Evolutionary conservation across 2,888 invertebrate genomes (phyloP).

Genomic region (Cerastis rubricosa): DNA sequence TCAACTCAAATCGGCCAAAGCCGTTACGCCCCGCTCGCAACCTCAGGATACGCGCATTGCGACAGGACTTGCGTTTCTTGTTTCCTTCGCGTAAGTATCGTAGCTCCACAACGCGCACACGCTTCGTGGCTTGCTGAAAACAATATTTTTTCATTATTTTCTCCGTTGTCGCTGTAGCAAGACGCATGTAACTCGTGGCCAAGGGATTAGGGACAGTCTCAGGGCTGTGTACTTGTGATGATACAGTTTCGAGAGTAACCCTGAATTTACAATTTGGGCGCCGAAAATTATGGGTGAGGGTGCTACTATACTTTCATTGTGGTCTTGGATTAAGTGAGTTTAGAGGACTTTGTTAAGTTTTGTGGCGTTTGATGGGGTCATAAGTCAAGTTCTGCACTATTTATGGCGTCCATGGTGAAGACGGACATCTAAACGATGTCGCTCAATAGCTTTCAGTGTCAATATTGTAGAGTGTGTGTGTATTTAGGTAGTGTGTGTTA

Average conservation of each 20-base stretch:
- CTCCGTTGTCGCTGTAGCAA: neutral
- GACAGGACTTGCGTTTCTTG: too few relatives aligned
- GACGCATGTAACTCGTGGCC: neutral
- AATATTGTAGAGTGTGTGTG: neutral
- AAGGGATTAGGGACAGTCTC: constrained; percentile 9
- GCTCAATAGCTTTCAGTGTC: neutral
- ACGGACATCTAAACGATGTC: neutral
- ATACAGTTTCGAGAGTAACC: constrained; percentile 41
- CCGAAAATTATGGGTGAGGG: constrained; percentile 15
- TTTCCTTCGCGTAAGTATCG: neutral
- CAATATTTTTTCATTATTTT: neutral
- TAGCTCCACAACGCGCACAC: neutral
- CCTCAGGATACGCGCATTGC: neutral
- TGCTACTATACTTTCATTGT: constrained; percentile 32
- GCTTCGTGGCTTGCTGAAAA: neutral
- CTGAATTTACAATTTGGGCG: constrained; percentile 49
- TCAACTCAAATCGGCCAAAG: neutral
- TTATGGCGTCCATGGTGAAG: neutral
- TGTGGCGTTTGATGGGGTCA: neutral
- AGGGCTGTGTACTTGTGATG: constrained; percentile 23
- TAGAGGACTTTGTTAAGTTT: constrained; percentile 30
- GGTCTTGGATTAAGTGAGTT: constrained; percentile 11
- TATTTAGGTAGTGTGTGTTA: too few relatives aligned
- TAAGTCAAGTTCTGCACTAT: neutral
- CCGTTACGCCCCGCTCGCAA: neutral